These are phyloP conservation scores for Pocota personata DNA, from an alignment of 2,888 invertebrate species.

Conservation along the genomic window DNA sequence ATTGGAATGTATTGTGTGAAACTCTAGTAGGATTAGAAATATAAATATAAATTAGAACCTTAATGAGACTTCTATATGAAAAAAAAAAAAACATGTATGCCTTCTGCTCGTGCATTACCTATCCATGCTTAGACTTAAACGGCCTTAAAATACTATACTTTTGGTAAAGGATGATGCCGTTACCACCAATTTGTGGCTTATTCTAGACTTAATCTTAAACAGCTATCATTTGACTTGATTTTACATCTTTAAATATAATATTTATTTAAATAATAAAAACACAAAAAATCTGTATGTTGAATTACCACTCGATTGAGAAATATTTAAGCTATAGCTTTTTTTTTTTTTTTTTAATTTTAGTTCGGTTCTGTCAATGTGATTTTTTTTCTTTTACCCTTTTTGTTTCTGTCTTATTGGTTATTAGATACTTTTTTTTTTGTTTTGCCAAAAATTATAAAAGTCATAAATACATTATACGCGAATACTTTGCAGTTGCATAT, in stretches of 20 bases:
- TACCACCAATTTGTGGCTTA: constrained; percentile 68
- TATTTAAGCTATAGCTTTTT: constrained; percentile 47
- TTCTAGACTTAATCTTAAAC: constrained; percentile 57
- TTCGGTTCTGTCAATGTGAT: constrained; percentile 45
- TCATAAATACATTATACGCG: constrained; percentile 12
- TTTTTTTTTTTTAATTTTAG: constrained; percentile 29
- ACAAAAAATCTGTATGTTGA: constrained; percentile 35
- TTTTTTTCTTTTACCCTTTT: constrained; percentile 22
- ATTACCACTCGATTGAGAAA: constrained; percentile 29
- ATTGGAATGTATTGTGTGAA: constrained; percentile 36
- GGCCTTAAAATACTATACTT: constrained; percentile 25
- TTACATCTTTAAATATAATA: constrained; percentile 37
- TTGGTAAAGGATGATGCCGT: constrained; percentile 25
- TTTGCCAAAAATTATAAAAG: constrained; percentile 43
- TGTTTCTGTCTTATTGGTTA: constrained; percentile 18
- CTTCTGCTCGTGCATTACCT: constrained; percentile 71
- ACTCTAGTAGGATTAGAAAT: constrained; percentile 37
- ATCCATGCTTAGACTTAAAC: constrained; percentile 63
- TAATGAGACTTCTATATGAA: constrained; percentile 58
- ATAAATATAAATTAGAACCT: constrained; percentile 48
- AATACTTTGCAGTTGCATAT: constrained; percentile 31
- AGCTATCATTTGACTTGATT: constrained; percentile 48
- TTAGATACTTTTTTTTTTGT: constrained; percentile 33
- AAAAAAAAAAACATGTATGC: constrained; percentile 47
- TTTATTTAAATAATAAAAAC: constrained; percentile 41